phyloP scores from a whole-genome alignment of 2,797 vertebrate genomes.

The Bovichtus diacanthus region DNA sequence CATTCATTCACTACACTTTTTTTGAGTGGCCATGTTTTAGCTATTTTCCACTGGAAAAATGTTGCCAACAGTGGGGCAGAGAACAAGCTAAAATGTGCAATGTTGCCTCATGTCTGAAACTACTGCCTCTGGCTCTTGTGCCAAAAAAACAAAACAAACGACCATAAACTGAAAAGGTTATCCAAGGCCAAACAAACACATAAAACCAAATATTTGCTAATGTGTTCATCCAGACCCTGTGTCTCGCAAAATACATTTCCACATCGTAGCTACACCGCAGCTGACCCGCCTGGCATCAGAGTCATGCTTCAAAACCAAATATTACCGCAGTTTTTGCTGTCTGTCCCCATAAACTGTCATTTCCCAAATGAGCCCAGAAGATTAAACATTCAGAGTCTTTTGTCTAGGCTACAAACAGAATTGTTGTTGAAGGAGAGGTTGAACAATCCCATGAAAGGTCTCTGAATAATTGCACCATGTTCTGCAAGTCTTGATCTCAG shows the following conservation, averaged over 20 bases:
- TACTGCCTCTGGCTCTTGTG: neutral
- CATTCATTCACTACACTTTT: slow-evolving; percentile 2
- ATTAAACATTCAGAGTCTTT: slow-evolving; percentile 64
- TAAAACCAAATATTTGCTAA: slow-evolving; percentile 33
- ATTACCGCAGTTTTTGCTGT: slow-evolving; percentile 29
- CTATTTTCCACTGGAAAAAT: neutral
- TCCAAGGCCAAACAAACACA: slow-evolving; percentile 38
- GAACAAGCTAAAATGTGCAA: slow-evolving; percentile 6
- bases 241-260: slow-evolving; percentile 35
- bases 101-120: slow-evolving; percentile 16
- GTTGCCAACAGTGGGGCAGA: neutral
- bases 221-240: slow-evolving; percentile 21
- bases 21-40: neutral
- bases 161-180: slow-evolving; percentile 45
- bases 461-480: slow-evolving; percentile 39
- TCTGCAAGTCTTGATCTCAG: slow-evolving; percentile 37
- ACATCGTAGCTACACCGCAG: slow-evolving; percentile 2
- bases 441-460: slow-evolving; percentile 25
- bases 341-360: slow-evolving; percentile 52
- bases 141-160: slow-evolving; percentile 29
- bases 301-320: slow-evolving; percentile 41
- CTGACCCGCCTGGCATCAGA: slow-evolving; percentile 9
- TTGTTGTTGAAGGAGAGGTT: slow-evolving; percentile 41
- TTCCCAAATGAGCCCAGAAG: slow-evolving; percentile 52
- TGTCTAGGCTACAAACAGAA: slow-evolving; percentile 46